These are phyloP conservation scores for Pterobdella sp. DNA, from an alignment of 2,888 invertebrate genomes.

Conservation along the genomic window DNA sequence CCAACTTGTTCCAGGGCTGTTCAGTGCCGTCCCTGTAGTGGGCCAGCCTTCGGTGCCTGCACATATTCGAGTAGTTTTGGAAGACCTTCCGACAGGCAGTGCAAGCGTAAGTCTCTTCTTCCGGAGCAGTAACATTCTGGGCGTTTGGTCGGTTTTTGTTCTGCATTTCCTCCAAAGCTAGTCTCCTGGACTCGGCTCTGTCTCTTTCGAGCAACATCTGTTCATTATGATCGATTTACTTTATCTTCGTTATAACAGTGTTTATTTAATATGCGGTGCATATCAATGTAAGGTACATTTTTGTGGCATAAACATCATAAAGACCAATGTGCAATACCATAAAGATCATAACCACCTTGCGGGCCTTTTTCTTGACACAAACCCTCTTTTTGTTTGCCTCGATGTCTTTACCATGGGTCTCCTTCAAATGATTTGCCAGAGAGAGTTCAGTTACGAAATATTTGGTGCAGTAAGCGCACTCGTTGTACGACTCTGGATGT, in stretches of 20 bases:
- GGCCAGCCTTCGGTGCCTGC: conserved; percentile 50
- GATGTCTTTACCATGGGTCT: conserved; percentile 30
- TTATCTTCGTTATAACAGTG: not conserved
- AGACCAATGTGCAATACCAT: not conserved
- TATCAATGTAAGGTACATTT: not conserved
- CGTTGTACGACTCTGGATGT: conserved; percentile 40
- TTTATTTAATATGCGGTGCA: too few relatives aligned
- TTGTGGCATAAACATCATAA: not conserved
- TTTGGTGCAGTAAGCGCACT: conserved; percentile 41
- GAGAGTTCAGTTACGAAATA: conserved; percentile 45
- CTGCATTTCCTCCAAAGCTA: conserved; percentile 31
- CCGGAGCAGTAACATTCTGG: conserved; percentile 3
- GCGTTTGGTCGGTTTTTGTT: not conserved
- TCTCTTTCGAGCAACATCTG: conserved; percentile 34
- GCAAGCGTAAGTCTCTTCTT: conserved; percentile 46
- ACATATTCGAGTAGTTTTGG: conserved; percentile 50
- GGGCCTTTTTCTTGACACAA: conserved; percentile 29
- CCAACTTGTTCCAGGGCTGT: conserved; percentile 14
- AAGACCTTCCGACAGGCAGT: conserved; percentile 51
- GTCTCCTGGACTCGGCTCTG: conserved; percentile 36
- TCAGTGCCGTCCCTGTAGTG: conserved; percentile 41
- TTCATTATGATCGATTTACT: not conserved
- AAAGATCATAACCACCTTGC: conserved; percentile 14
- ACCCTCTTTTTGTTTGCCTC: conserved; percentile 29
- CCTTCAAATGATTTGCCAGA: conserved; percentile 60